Evolutionary conservation across 2,888 invertebrate genomes (phyloP).

Genomic region (Hydrotaea diabolus): DNA sequence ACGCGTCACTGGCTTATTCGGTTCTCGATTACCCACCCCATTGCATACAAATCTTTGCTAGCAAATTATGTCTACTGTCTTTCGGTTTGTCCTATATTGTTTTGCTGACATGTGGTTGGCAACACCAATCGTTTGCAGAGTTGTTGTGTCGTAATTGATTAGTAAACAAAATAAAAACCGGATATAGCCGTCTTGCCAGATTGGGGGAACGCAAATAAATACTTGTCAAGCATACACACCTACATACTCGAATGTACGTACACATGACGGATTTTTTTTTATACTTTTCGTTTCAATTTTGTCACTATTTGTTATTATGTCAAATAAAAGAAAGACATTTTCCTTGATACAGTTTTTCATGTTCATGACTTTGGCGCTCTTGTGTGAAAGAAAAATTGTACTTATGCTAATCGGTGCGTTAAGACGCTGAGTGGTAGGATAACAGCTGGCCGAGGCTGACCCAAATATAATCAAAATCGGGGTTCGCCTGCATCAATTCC

Average conservation of each 20-base stretch:
- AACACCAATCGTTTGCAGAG: neutral
- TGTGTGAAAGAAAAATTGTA: too few species aligned
- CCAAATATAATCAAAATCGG: too few species aligned
- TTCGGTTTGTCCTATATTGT: neutral
- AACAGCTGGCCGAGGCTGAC: too few species aligned
- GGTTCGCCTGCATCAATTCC: too few species aligned
- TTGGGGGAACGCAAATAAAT: neutral
- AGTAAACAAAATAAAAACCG: neutral
- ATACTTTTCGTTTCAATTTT: neutral
- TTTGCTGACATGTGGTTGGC: neutral
- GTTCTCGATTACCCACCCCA: neutral
- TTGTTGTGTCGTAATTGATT: slow-evolving; percentile 10
- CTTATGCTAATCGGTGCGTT: too few species aligned
- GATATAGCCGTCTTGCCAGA: neutral
- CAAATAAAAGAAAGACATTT: neutral
- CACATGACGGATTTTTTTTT: neutral
- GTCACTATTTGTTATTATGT: neutral
- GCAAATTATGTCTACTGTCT: too few species aligned
- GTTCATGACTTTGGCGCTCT: too few species aligned
- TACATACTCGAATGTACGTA: too few species aligned
- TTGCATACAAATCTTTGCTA: neutral
- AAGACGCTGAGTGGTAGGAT: too few species aligned
- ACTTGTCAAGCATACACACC: neutral
- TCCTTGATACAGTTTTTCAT: too few species aligned
- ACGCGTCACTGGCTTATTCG: too few species aligned